A percentile compares a stretch with the other conserved stretches of the same genome.
These are phyloP conservation scores for Aspiorhynchus laticeps DNA, from an alignment of 2,113 vertebrate species.

Conservation along the genomic window DNA sequence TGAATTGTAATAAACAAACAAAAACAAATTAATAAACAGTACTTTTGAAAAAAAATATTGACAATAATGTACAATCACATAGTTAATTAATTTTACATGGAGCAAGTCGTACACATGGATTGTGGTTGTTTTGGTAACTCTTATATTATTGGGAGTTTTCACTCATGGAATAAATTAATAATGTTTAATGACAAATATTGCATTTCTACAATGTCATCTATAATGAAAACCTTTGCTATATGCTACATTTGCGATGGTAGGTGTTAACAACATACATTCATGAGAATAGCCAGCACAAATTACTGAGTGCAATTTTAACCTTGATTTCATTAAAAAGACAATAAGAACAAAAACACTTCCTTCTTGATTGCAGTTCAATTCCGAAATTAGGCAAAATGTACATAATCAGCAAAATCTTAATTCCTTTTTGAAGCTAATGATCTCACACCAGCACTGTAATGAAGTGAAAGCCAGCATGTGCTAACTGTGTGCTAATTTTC, in stretches of 20 bases:
- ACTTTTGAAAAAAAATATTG: background rate
- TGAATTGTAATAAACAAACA: background rate
- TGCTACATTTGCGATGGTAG: background rate
- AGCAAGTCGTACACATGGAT: background rate
- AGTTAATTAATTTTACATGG: no score
- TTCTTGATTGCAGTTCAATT: constrained; percentile 1
- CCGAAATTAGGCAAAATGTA: background rate
- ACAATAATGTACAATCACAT: no score
- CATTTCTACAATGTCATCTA: background rate
- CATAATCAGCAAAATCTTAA: constrained; percentile 1
- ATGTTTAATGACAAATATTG: background rate
- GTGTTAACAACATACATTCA: background rate
- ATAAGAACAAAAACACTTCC: background rate
- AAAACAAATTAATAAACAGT: background rate
- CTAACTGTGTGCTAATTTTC: constrained; percentile 32
- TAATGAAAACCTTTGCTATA: no score
- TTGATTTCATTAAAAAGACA: background rate
- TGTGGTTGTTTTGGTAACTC: background rate
- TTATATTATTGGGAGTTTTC: background rate
- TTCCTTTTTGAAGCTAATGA: constrained; percentile 5
- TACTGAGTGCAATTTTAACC: background rate
- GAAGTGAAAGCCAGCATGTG: constrained; percentile 11
- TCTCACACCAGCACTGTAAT: constrained; percentile 1
- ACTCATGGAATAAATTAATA: background rate
- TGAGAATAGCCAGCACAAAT: background rate